Conservation (phyloP, 1,140 invertebrate genomes). For the Calycopis cecrops region DNA sequence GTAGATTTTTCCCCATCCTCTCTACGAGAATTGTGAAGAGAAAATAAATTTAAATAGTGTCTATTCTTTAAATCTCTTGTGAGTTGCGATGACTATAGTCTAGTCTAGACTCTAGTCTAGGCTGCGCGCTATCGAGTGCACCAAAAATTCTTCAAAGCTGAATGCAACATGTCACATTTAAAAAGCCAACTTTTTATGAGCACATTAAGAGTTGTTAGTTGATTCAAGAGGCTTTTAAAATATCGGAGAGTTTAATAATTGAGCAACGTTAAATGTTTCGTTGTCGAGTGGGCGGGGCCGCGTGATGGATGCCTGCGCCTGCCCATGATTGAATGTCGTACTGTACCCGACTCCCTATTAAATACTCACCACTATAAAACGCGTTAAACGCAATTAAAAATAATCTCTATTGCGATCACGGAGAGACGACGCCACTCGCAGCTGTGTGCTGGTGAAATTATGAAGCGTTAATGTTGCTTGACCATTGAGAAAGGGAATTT, state of each 20-base stretch:
- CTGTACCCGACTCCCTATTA: slow-evolving; percentile 31
- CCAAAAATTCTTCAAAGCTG: no score
- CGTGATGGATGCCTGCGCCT: slow-evolving; percentile 56
- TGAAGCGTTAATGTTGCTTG: slow-evolving; percentile 34
- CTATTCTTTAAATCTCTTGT: no score
- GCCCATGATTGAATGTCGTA: slow-evolving; percentile 48
- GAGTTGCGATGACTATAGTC: no score
- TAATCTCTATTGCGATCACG: not conserved
- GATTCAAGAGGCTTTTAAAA: slow-evolving; percentile 29
- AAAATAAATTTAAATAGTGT: no score
- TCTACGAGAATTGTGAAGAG: no score
- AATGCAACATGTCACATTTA: no score
- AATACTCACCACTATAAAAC: slow-evolving; percentile 28
- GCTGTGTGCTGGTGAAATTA: slow-evolving; percentile 25
- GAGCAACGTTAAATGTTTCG: slow-evolving; percentile 36
- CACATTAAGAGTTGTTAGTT: slow-evolving; percentile 16
- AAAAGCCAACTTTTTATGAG: slow-evolving; percentile 13
- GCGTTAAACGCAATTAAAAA: slow-evolving; percentile 1
- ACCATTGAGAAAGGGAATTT: slow-evolving; percentile 31
- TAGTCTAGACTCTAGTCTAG: no score
- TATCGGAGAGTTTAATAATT: slow-evolving; percentile 49
- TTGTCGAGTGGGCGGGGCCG: slow-evolving; percentile 53
- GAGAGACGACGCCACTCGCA: slow-evolving; percentile 1
- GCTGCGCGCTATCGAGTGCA: no score
- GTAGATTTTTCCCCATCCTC: no score